Evolutionary conservation across 2,888 invertebrate species (phyloP), one percentile per base, ranked within the genome.

Genomic region (Trichopoda pennipes): DNA sequence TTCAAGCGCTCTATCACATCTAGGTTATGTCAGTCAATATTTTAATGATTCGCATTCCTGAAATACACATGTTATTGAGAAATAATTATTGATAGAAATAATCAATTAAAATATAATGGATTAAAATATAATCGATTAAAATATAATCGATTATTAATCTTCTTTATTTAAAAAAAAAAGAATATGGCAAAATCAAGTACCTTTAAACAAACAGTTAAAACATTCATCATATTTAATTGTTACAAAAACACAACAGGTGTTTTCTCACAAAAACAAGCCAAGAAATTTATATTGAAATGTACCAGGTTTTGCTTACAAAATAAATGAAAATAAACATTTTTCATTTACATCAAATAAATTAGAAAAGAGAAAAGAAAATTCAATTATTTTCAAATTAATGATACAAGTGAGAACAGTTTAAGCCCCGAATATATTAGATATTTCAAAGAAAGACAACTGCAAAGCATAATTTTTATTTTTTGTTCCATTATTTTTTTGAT

Each of bases 211-310:
- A 79, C 61, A 70, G 74, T 70, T 73, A 23, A 38, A 74, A 64
- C 38, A 38, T 12, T 12, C 38, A 12, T 38, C 38, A 35, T 79
- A 82, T 79, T 68, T 68, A 79, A 79, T 76, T 76, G 68, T 82
- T 79, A 82, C 63, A 82, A 76, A 82, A 72, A 82, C 82, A 61
- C 82, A 79, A 82, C 82, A 82, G 82, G 82, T 82, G 82, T 63
- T 79, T 82, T 79, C 75, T 72, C 72, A 79, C 79, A 75, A 75
- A 32, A 60, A 60, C 49, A 60, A n/a, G 16, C 19, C 16, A 17
- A 10, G n/a, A 9, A 35, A 35, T 55, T 56, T 56, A 21, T 10
- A 42, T 38, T 76, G 55, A 79, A 79, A 79, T 82, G 79, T 68
- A 44, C 28, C 68, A 72, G 61, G 51, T 58, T 63, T 69, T 79